Evolutionary conservation across 2,888 invertebrate genomes (phyloP), one percentile per base, ranked within the genome.

Genomic region (Latrodectus hesperus): DNA sequence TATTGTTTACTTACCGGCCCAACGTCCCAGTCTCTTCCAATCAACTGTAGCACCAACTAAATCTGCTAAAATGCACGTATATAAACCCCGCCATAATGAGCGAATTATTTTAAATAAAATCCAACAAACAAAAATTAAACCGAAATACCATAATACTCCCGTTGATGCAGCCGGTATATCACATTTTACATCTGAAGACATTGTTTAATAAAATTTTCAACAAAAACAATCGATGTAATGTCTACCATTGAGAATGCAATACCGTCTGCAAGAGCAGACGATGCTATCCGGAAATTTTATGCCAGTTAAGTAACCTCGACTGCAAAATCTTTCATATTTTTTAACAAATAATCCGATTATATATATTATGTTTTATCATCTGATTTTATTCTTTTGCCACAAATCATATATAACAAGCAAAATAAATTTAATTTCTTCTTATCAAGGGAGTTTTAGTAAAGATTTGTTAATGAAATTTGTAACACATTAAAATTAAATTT

Each of bases 1-100:
- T 9, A 68, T 17, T 11, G 0, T 17, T 12, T 75, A 89, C 95
- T 95, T 93, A 96, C 96, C 94, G 92, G 96, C 96, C 96, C 96
- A 96, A 93, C 94, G 94, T 91, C 96, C 96, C 91, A 94, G 94
- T 72, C 94, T 94, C 91, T 94, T 94, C 89, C 95, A 94, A 92
- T 96, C 94, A 84, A 93, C 92, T 68, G 92, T 91, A 89, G 93
- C 91, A 88, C 92, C 92, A 26, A 95, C 93, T 90, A 93, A 93
- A 81, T 94, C 93, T 9, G 94, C 94, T 22, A 95, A 92, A 71
- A 93, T 91, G 90, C 92, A 92, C 75, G 92, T 91, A 90, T 93
- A 93, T 16, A 93, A 79, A 76, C 84, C 86, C 81, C 74, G 70
- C 72, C 78, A 86, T 10, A 86, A 9, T 16, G 83, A 89, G 51